phyloP scores from a whole-genome alignment of 64 coral and sea anemone species.

The Porites lutea region DNA sequence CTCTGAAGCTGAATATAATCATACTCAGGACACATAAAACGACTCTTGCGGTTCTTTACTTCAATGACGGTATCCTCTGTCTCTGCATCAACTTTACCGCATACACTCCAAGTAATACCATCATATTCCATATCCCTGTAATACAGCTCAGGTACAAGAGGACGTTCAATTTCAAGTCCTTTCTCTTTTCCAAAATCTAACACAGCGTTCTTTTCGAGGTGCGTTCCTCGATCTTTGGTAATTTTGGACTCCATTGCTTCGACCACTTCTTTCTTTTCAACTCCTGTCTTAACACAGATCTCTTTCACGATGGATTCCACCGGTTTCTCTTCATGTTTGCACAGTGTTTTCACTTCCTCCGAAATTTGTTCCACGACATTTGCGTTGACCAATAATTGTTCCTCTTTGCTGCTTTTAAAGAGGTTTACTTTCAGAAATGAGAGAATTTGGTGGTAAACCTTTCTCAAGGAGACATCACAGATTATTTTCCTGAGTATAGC shows the following conservation, averaged over 20 bases:
- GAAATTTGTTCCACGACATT: conserved; percentile 28
- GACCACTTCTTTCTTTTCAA: conserved; percentile 64
- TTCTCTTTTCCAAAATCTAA: conserved; percentile 66
- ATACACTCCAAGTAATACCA: conserved; percentile 76
- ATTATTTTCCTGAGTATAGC: conserved; percentile 19
- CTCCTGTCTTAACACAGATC: conserved; percentile 71
- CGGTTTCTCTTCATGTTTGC: conserved; percentile 79
- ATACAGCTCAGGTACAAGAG: conserved; percentile 34
- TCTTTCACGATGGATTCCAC: conserved; percentile 81
- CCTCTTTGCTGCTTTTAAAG: conserved; percentile 64
- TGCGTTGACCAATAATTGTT: conserved; percentile 54
- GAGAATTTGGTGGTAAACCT: conserved; percentile 7
- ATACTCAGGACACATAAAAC: conserved; percentile 93
- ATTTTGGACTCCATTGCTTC: conserved; percentile 81
- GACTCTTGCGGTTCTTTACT: conserved; percentile 92
- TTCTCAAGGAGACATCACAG: conserved; percentile 12
- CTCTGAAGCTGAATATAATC: conserved; percentile 96
- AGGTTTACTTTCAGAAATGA: conserved; percentile 34
- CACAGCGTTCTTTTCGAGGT: conserved; percentile 81
- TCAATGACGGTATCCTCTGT: conserved; percentile 85
- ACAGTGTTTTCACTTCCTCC: conserved; percentile 51
- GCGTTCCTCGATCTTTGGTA: conserved; percentile 84
- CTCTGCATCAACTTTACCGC: conserved; percentile 87
- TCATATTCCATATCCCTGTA: conserved; percentile 69
- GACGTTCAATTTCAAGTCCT: conserved; percentile 60